Evolutionary conservation across 2,797 vertebrate species (phyloP), one percentile per base, ranked within the genome.

Genomic region (Cuculus canorus): DNA sequence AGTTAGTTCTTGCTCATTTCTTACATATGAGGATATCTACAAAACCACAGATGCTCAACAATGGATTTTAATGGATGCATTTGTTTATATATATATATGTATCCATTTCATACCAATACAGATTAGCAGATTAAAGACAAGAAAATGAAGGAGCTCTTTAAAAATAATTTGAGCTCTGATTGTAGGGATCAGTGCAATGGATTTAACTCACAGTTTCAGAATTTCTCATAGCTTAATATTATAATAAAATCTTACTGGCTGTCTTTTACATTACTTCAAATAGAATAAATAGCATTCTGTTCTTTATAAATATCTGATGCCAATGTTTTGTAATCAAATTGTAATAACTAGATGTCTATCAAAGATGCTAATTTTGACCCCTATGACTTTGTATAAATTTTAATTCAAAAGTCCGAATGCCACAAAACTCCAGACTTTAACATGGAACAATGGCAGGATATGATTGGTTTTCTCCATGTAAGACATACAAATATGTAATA

Each of bases 401-500:
- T 85, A 90, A 73, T 95, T 94, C 82, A 82, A 65, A 81, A 81
- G n/a, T 87, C 76, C 73, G 88, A 86, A 60, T 88, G 59, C 56
- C 60, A 82, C 54, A 91, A 87, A 97, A 95, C 95, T 97, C 13
- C 3, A 97, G 94, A 96, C 75, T 85, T 90, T 94, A 96, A 95
- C 91, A 92, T 86, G 92, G 92, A 97, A 96, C 89, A 75, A 84
- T 53, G 80, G 72, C 45, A 82, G 90, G 86, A 86, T 96, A 95
- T 70, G 88, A 95, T 89, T 88, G 43, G 59, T 88, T 97, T 97
- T 98, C 94, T 97, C 96, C 80, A 85, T 96, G 86, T 61, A 87
- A 86, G 88, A 92, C 83, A 59, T 17, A 93, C 54, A 97, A 95
- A 91, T 97, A 96, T 96, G 96, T 97, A 96, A 97, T 96, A 97